Conservation (phyloP, 2,797 vertebrate species). For the Triplophysa yarkandensis region DNA sequence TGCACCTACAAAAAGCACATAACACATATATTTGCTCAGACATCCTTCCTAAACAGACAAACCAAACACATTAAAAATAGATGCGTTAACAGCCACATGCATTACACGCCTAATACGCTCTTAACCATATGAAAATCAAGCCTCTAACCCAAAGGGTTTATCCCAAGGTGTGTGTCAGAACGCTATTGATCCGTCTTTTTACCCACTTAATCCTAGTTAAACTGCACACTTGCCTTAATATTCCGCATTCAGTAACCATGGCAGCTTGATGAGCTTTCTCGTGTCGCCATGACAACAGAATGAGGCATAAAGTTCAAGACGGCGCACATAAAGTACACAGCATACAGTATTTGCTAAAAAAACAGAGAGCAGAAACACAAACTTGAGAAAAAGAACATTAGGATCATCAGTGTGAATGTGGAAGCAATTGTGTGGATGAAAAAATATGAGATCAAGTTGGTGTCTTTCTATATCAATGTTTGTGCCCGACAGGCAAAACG, state of each 20-base stretch:
- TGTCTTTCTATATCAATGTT: not conserved
- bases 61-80: not conserved
- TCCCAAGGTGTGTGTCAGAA: not conserved
- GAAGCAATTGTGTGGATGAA: not conserved
- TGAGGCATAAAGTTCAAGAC: slow-evolving; percentile 46
- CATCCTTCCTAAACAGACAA: not conserved
- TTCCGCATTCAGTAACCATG: slow-evolving; percentile 56
- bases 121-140: not conserved
- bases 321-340: slow-evolving; percentile 20
- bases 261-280: slow-evolving; percentile 53
- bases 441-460: not conserved
- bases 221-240: slow-evolving; percentile 46
- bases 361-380: not conserved
- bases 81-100: not conserved
- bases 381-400: not conserved
- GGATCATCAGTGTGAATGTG: not conserved
- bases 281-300: slow-evolving; percentile 55
- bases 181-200: slow-evolving; percentile 9
- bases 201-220: slow-evolving; percentile 36
- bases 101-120: not conserved
- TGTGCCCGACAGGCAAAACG: not conserved
- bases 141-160: slow-evolving; percentile 3
- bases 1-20: slow-evolving; percentile 25
- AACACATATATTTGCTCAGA: slow-evolving; percentile 3
- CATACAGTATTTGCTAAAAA: not conserved